Evolutionary conservation across 2,113 vertebrate genomes (phyloP).

Genomic region (Nematolebias whitei): DNA sequence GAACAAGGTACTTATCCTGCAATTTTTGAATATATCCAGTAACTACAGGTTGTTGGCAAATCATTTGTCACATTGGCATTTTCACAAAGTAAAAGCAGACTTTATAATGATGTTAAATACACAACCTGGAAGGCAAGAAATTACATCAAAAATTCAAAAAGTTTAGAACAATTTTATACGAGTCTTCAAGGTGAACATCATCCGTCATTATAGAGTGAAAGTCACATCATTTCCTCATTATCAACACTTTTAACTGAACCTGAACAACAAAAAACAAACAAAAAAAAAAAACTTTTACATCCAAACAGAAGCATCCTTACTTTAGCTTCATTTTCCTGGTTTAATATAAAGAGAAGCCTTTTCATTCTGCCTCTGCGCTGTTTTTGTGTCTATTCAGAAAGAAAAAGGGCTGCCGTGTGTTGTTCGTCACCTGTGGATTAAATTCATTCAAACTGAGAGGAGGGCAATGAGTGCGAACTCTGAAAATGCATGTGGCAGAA

Average conservation of each 20-base stretch:
- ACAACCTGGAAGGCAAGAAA: not conserved
- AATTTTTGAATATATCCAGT: conserved; percentile 42
- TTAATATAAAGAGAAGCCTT: conserved; percentile 28
- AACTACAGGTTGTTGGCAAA: conserved; percentile 27
- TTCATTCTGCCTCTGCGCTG: conserved; percentile 3
- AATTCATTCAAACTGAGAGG: conserved; percentile 32
- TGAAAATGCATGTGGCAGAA: conserved; percentile 11
- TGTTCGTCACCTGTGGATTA: conserved; percentile 20
- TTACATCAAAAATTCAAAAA: conserved; percentile 1
- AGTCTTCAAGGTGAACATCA: not conserved
- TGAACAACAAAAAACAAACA: not conserved
- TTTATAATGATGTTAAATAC: not conserved
- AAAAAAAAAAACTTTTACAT: conserved; percentile 41
- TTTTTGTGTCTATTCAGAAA: conserved; percentile 25
- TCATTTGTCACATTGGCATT: conserved; percentile 16
- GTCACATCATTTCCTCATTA: conserved; percentile 11
- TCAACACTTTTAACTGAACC: conserved; percentile 22
- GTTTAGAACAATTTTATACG: not conserved
- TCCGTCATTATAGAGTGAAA: not conserved
- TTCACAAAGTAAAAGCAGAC: not conserved
- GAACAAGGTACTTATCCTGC: conserved; percentile 19
- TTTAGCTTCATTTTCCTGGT: conserved; percentile 14
- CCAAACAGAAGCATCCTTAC: conserved; percentile 16
- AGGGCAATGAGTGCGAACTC: conserved; percentile 33
- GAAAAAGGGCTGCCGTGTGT: conserved; percentile 19